Base-by-base conservation (phyloP, 2,888 invertebrate species). In the Troilus luridus region DNA sequence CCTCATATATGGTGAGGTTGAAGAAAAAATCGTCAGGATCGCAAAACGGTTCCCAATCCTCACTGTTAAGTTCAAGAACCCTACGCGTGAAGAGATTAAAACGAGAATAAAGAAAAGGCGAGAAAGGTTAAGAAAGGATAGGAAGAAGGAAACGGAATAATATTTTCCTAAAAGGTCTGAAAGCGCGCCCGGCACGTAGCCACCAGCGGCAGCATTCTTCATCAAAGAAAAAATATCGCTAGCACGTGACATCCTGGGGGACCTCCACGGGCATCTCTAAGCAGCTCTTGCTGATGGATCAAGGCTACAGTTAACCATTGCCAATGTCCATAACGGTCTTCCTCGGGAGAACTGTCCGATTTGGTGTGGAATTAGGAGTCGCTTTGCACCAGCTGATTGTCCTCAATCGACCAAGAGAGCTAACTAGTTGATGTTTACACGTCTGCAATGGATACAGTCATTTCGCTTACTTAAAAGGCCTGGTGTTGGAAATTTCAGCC, bases 191-290 rank as follows among this genome's bases (percentile, higher is more conserved):
- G 41, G 88, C 88, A 88, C 88, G 88, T 88, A 59, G 60, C 27
- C 1, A 5, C 10, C 58, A 19, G 14, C n/a, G 24, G 14, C 60
- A 24, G 62, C 88, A 88, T 88, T 88, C 58, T 89, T 89, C 89
- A 89, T 89, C 60, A n/a, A 1, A 21, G 89, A 89, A 89, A 89
- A 89, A 89, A 89, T 89, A 89, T 89, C 64, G 89, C n/a, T 12
- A 10, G 62, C n/a, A 67, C 89, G 89, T 89, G 89, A 58, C 56
- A 21, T 58, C 56, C 85, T 85, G 54, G 85, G 85, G n/a, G 85
- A 58, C 54, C 85, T 58, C 56, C 11, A n/a, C 6, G 81, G 54
- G 81, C 81, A 81, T 81, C 54, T 54, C 11, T 85, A 56, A 85
- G n/a, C 85, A 85, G 72, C 27, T 77, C 11, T 41, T 14, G 67